Evolutionary conservation across 2,888 invertebrate genomes (phyloP).

Genomic region (Byasa hedistus): DNA sequence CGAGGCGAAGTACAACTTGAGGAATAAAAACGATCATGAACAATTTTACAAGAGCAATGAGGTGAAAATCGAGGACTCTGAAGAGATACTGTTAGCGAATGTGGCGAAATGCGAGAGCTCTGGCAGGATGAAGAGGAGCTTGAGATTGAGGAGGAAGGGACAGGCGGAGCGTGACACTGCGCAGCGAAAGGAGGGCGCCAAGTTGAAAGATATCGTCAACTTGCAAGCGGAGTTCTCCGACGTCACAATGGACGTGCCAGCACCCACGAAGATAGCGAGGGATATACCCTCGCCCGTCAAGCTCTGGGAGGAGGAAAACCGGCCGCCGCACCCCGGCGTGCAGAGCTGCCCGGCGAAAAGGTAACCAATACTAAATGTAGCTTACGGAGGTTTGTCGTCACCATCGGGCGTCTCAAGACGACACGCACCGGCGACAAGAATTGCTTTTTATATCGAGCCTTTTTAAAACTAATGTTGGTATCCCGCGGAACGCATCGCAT

Average conservation of each 20-base stretch:
- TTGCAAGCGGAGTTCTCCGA: slow-evolving; percentile 66
- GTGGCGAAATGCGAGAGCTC: slow-evolving; percentile 45
- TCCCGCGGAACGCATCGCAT: no score
- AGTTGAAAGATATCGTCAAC: slow-evolving; percentile 64
- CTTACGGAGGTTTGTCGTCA: no score
- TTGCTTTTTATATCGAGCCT: no score
- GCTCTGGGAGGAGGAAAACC: slow-evolving; percentile 51
- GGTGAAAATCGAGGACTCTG: slow-evolving; percentile 23
- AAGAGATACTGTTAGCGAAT: slow-evolving; percentile 43
- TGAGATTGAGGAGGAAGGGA: slow-evolving; percentile 57
- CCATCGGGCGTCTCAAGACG: no score
- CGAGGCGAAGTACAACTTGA: slow-evolving; percentile 55
- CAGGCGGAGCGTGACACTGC: slow-evolving; percentile 41
- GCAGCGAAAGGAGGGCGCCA: slow-evolving; percentile 40
- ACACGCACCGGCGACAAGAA: no score
- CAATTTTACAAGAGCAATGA: slow-evolving; percentile 25
- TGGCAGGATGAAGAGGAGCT: slow-evolving; percentile 41
- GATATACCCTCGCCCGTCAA: slow-evolving; percentile 64
- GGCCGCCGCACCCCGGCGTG: slow-evolving; percentile 49
- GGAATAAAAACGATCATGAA: slow-evolving; percentile 41
- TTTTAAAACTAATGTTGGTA: no score
- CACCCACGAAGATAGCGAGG: slow-evolving; percentile 45
- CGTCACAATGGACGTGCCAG: slow-evolving; percentile 60
- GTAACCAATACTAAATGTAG: slow-evolving; percentile 38
- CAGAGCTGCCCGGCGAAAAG: slow-evolving; percentile 71